A percentile compares a stretch with the other conserved stretches of the same genome.
Evolutionary conservation across 1,140 invertebrate species (phyloP).

Genomic region (Drosophila erecta): DNA sequence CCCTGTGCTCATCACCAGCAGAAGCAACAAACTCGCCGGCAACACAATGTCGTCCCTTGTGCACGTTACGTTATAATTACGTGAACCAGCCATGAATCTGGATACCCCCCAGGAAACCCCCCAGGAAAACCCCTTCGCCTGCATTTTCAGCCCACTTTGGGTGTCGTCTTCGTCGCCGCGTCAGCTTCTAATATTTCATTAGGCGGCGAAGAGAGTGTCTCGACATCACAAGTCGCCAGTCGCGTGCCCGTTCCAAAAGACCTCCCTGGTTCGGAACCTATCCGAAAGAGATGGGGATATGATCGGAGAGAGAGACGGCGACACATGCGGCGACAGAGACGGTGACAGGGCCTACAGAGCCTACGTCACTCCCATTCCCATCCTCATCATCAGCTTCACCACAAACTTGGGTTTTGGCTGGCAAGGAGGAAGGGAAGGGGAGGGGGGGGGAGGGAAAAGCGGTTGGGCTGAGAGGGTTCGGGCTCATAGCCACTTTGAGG

Average conservation of each 20-base stretch:
- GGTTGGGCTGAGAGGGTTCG: constrained; percentile 27
- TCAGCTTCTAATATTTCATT: constrained; percentile 80
- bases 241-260: constrained; percentile 63
- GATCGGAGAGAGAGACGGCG: constrained; percentile 10
- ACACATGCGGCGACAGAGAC: constrained; percentile 16
- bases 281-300: constrained; percentile 6
- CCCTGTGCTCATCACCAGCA: constrained; percentile 1
- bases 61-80: constrained; percentile 77
- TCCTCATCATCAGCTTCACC: constrained; percentile 13
- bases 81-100: constrained; percentile 31
- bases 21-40: neutral
- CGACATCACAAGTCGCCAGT: constrained; percentile 55
- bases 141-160: constrained; percentile 21
- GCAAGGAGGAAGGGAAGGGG: neutral
- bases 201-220: constrained; percentile 36
- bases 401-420: constrained; percentile 9
- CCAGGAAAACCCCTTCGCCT: neutral
- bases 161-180: constrained; percentile 66
- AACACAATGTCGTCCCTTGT: constrained; percentile 43
- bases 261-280: constrained; percentile 18
- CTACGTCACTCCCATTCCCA: constrained; percentile 44
- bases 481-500: constrained; percentile 61
- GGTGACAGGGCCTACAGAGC: neutral
- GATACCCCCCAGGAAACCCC: constrained; percentile 5
- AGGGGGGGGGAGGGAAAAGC: constrained; percentile 2